Evolutionary conservation across 2,113 vertebrate species (phyloP).

Genomic region (Leptobrachium ailaonicum): DNA sequence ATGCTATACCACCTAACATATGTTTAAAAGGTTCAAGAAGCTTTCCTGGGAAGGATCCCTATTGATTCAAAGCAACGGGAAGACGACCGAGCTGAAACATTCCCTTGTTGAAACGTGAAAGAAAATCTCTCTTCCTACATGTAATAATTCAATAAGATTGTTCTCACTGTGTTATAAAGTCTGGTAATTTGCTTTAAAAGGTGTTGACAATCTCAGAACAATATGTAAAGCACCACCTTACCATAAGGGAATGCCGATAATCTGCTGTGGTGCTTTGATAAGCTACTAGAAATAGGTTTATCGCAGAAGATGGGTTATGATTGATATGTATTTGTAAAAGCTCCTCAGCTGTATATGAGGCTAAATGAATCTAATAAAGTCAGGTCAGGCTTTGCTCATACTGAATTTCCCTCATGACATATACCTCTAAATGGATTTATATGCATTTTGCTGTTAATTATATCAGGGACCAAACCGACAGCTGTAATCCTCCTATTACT

Average conservation of each 20-base stretch:
- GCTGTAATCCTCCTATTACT: constrained; percentile 58
- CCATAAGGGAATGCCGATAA: constrained; percentile 61
- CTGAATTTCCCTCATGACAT: constrained; percentile 64
- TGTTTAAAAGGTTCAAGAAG: too few species aligned
- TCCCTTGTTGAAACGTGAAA: constrained; percentile 21
- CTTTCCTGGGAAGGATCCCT: too few species aligned
- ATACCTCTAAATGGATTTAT: constrained; percentile 71
- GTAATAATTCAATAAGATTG: constrained; percentile 60
- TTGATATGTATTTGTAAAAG: constrained; percentile 68
- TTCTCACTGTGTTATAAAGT: constrained; percentile 57
- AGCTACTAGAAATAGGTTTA: constrained; percentile 68
- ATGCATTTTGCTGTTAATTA: constrained; percentile 67
- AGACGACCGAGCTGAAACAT: too few species aligned
- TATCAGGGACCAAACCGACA: constrained; percentile 56
- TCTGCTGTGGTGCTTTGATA: constrained; percentile 68
- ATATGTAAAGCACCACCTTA: constrained; percentile 64
- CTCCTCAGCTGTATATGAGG: constrained; percentile 64
- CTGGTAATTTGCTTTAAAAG: constrained; percentile 64
- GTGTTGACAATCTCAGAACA: constrained; percentile 60
- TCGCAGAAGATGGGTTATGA: constrained; percentile 65
- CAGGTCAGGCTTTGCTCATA: constrained; percentile 64
- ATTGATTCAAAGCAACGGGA: too few species aligned
- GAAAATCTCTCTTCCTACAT: constrained; percentile 50
- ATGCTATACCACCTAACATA: too few species aligned
- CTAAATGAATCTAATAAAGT: constrained; percentile 69